Percentiles rank a stretch among this genome's conserved stretches.
Conservation (phyloP, 1,140 invertebrate species). For the Drosophila santomea region DNA sequence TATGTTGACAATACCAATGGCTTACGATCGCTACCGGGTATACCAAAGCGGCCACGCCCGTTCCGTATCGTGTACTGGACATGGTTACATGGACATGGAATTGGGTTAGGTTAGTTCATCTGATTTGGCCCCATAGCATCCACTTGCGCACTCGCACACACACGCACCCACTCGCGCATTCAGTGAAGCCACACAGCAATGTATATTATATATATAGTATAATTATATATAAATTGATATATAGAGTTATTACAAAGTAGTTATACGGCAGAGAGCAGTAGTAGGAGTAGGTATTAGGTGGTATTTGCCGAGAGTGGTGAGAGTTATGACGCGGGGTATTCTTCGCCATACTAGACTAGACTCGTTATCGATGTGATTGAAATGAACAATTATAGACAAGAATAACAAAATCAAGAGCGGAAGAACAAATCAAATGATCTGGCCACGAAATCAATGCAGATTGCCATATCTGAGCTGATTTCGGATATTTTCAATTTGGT, state of each 20-base stretch:
- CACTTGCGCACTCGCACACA: conserved; percentile 21
- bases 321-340: conserved; percentile 34
- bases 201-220: conserved; percentile 13
- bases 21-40: conserved; percentile 93
- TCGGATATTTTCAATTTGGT: background rate
- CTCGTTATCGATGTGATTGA: conserved; percentile 20
- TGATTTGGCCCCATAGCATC: conserved; percentile 5
- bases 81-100: conserved; percentile 4
- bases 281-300: conserved; percentile 47
- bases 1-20: conserved; percentile 97
- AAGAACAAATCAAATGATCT: conserved; percentile 17
- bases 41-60: conserved; percentile 88
- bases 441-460: background rate
- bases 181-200: conserved; percentile 23
- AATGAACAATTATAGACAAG: conserved; percentile 22
- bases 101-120: conserved; percentile 54
- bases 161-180: conserved; percentile 12
- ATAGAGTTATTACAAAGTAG: conserved; percentile 24
- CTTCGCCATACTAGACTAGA: background rate
- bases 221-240: conserved; percentile 1
- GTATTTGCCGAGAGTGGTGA: conserved; percentile 60
- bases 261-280: conserved; percentile 36
- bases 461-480: conserved; percentile 13
- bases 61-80: conserved; percentile 90
- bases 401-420: conserved; percentile 21